These are phyloP conservation scores for Morone saxatilis DNA, from an alignment of 2,113 vertebrate genomes.

Conservation along the genomic window DNA sequence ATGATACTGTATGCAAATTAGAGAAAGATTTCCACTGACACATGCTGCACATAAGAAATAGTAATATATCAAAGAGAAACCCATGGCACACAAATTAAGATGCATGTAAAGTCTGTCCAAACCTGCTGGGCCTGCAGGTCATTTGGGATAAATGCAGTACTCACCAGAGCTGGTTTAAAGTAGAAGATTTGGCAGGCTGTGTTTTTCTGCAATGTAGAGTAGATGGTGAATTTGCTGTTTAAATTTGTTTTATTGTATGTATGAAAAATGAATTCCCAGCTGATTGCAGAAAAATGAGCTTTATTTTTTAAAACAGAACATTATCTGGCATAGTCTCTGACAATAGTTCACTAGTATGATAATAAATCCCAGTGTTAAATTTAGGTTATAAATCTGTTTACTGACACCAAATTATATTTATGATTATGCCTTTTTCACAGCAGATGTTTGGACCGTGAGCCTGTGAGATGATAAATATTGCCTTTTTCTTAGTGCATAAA, in stretches of 20 bases:
- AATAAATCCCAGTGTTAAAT: not conserved
- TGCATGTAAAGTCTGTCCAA: conserved; percentile 31
- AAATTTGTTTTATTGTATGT: not conserved
- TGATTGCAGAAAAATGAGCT: not conserved
- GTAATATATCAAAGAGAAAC: conserved; percentile 51
- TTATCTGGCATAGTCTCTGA: not conserved
- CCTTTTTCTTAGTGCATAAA: too few relatives aligned
- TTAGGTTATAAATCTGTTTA: conserved; percentile 4
- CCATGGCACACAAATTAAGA: conserved; percentile 46
- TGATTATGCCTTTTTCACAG: not conserved
- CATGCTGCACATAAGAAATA: conserved; percentile 41
- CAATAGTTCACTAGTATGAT: not conserved
- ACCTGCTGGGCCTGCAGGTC: conserved; percentile 19
- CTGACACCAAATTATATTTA: not conserved
- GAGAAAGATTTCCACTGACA: conserved; percentile 27
- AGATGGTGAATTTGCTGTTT: conserved; percentile 4
- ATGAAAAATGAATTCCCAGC: conserved; percentile 5
- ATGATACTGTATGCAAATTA: conserved; percentile 61
- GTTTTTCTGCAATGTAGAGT: not conserved
- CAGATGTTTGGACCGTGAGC: not conserved
- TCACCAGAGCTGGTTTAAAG: conserved; percentile 7
- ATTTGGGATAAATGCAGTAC: conserved; percentile 13
- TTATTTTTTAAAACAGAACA: conserved; percentile 13
- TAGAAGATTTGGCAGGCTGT: not conserved
- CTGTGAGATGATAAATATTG: not conserved